Conservation (phyloP, 2,888 invertebrate genomes). For the Glaucopsyche alexis region DNA sequence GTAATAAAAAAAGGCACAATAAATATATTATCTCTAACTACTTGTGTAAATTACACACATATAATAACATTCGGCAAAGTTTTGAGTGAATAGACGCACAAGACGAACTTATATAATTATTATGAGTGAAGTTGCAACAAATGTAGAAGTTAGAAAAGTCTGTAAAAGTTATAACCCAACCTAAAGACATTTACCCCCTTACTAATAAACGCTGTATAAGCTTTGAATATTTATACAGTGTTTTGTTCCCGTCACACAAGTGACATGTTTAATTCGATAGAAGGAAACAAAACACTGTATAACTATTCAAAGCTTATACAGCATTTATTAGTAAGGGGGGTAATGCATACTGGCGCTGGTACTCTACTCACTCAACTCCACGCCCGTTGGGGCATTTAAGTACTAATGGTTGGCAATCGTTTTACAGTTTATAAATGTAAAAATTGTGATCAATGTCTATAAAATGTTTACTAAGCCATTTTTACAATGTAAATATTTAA, state of each 20-base stretch:
- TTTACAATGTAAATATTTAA: neutral
- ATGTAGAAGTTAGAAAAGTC: neutral
- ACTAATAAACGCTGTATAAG: too few relatives aligned
- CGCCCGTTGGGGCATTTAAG: conserved; percentile 18
- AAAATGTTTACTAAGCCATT: neutral
- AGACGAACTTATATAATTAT: neutral
- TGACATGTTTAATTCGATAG: too few relatives aligned
- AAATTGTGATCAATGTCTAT: neutral
- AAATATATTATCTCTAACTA: neutral
- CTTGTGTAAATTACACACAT: neutral
- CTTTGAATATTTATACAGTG: too few relatives aligned
- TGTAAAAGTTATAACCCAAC: too few relatives aligned
- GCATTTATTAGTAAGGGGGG: too few relatives aligned
- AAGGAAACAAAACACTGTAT: too few relatives aligned
- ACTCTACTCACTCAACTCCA: neutral
- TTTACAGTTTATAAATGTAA: neutral
- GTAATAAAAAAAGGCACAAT: conserved; percentile 19
- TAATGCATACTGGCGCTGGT: too few relatives aligned
- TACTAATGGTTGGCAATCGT: conserved; percentile 9
- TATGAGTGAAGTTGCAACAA: neutral
- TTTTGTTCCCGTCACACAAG: too few relatives aligned
- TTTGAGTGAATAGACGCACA: neutral
- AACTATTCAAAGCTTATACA: too few relatives aligned
- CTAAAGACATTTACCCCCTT: too few relatives aligned
- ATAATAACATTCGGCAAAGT: neutral